Base-by-base conservation (phyloP, 2,797 vertebrate genomes). In the Mormyrus hasselquistii region DNA sequence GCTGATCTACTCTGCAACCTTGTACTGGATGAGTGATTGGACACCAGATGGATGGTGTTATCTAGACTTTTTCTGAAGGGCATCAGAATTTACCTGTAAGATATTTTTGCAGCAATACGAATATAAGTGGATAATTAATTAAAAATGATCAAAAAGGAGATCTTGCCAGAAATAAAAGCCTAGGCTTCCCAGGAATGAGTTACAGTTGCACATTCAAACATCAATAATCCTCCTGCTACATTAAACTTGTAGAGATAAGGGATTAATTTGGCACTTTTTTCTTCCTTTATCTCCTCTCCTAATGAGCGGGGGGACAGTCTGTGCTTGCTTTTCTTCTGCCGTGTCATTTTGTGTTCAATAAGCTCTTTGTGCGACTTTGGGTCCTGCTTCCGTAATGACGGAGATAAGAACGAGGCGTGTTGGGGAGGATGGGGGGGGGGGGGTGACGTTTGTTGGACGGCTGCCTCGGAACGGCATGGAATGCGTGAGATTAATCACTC, bases 341-440 rank as follows among this genome's bases (percentile, higher is more conserved):
- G n/a, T 87, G 86, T 87, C 34, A 16, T 88, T 88, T 91, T 92
- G 91, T 92, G 91, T 91, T 91, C 84, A 92, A 92, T 88, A 83
- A 76, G 87, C 65, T 52, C 84, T 90, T 86, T 19, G 55, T 91
- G 85, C 47, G 89, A 91, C 91, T 82, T 88, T 89, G 92, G 90
- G 91, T 92, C 92, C 90, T 90, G 86, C 89, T 87, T 91, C 90
- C 90, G 90, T 92, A 92, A 94, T 91, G 90, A 94, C 91, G 89
- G 85, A 69, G 82, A 90, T 87, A 87, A 91, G 76, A 57, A 89
- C 50, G 90, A 52, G 50, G 41, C 38, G 29, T 73, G 65, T 16
- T 73, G 25, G 86, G 86, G 34, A 9, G 52, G 29, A 16, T 6
- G 34, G 44, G 1, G 34, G 22, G 5, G 5, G 50, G 22, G 14